Evolutionary conservation across 2,113 vertebrate genomes (phyloP), one percentile per base, ranked within the genome.

Genomic region (Melierax canorus): DNA sequence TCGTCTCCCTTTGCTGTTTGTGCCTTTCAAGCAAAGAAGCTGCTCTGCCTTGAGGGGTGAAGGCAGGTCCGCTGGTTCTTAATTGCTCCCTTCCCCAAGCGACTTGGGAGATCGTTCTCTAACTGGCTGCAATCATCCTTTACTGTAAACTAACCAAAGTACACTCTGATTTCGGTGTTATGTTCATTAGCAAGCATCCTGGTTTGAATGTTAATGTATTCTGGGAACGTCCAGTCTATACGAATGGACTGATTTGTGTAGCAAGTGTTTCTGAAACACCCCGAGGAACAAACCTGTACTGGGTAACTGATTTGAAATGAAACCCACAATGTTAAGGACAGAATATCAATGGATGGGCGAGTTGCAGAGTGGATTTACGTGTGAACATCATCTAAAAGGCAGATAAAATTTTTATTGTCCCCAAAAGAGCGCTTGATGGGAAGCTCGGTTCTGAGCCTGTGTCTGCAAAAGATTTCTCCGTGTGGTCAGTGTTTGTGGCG

Each of bases 61-160:
- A 91, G 66, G 45, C n/a, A 71, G 64, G 27, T 26, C 56, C 15
- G 11, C 29, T 39, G 51, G 38, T 55, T 90, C 84, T 88, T 88
- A 97, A 95, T 71, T 95, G 77, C 60, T 27, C 96, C 41, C 55
- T 91, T 85, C 48, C 76, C 68, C 63, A 21, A n/a, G 38, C 73
- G 77, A 58, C 79, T 90, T 72, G 48, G 90, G 62, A 94, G 86
- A 89, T 79, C 79, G 63, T 55, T 97, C 53, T 87, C 72, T 93
- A 91, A 90, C 69, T 62, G 72, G 39, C 74, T 90, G 81, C 92
- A 97, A 97, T 97, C 92, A 97, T 69, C 67, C 41, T 85, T 92
- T 77, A 62, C 32, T 93, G 78, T 94, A 91, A 92, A 88, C 68
- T 86, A 93, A 92, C 79, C 63, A 27, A 86, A 94, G 71, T 58